Evolutionary conservation across 1,140 invertebrate genomes (phyloP).

Genomic region (Nautilus pompilius): DNA sequence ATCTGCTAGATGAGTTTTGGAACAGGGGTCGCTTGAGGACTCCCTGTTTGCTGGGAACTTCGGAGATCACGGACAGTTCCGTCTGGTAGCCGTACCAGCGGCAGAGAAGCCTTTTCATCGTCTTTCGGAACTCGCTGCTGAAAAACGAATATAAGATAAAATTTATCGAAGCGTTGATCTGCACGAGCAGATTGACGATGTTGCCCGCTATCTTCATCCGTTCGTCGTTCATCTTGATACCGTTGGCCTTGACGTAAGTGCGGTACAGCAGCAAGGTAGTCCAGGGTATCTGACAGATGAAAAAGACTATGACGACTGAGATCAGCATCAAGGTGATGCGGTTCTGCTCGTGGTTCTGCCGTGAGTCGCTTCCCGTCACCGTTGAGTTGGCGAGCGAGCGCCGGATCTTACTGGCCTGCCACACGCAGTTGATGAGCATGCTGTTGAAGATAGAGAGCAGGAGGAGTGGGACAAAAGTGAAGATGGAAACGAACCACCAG

Average conservation of each 20-base stretch:
- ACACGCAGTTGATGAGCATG: slow-evolving; percentile 68
- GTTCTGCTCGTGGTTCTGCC: slow-evolving; percentile 36
- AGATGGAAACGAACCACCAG: slow-evolving; percentile 66
- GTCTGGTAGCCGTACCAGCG: neutral
- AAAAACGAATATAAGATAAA: slow-evolving; percentile 77
- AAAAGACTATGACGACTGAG: slow-evolving; percentile 71
- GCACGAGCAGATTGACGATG: slow-evolving; percentile 70
- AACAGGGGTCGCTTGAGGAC: no score
- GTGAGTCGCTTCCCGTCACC: slow-evolving; percentile 19
- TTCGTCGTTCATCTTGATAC: slow-evolving; percentile 26
- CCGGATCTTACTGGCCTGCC: slow-evolving; percentile 59
- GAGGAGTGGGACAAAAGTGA: slow-evolving; percentile 67
- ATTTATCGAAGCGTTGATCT: slow-evolving; percentile 70
- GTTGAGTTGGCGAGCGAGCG: slow-evolving; percentile 58
- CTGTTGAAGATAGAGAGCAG: slow-evolving; percentile 71
- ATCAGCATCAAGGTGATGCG: slow-evolving; percentile 73
- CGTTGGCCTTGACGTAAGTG: slow-evolving; percentile 21
- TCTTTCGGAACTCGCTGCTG: slow-evolving; percentile 72
- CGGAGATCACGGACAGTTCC: neutral
- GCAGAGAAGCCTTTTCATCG: slow-evolving; percentile 66
- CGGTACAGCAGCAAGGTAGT: slow-evolving; percentile 54
- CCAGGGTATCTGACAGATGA: slow-evolving; percentile 71
- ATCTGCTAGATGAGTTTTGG: no score
- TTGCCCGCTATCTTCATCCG: slow-evolving; percentile 63
- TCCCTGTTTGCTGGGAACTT: no score